A percentile compares a stretch with the other conserved stretches of the same genome.
Conservation (phyloP, 2,888 invertebrate genomes). For the Monochamus alternatus region DNA sequence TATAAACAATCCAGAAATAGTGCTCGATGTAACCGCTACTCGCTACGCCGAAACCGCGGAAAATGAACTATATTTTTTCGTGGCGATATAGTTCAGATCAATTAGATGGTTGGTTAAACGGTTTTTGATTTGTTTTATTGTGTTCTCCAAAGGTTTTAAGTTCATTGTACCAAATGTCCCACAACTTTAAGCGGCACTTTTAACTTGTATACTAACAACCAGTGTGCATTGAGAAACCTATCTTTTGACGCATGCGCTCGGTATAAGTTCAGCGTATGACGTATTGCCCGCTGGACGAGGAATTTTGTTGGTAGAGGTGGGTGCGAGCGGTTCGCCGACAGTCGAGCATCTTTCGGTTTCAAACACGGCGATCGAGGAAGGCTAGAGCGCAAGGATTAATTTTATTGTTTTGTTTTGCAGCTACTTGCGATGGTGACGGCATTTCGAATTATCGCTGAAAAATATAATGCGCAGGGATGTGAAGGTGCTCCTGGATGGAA, state of each 20-base stretch:
- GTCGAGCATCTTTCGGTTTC: conserved; percentile 26
- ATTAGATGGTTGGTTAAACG: conserved; percentile 1
- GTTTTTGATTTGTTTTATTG: conserved; percentile 30
- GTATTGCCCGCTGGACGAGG: conserved; percentile 48
- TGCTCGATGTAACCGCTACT: conserved; percentile 16
- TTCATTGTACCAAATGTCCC: conserved; percentile 57
- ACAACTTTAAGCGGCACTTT: conserved; percentile 57
- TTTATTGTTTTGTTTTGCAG: conserved; percentile 21
- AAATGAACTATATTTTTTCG: conserved; percentile 26
- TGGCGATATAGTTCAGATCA: conserved; percentile 13
- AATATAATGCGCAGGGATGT: too few relatives aligned
- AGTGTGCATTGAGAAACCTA: conserved; percentile 58
- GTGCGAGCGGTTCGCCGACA: conserved; percentile 43
- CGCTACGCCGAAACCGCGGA: background rate
- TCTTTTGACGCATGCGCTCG: conserved; percentile 54
- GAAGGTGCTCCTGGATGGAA: too few relatives aligned
- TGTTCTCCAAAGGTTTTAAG: conserved; percentile 50
- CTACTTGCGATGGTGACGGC: background rate
- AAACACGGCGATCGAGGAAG: conserved; percentile 14
- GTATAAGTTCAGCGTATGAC: conserved; percentile 48
- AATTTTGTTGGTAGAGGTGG: conserved; percentile 60
- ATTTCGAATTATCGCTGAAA: background rate
- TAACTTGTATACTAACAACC: conserved; percentile 59
- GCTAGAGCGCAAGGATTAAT: conserved; percentile 20
- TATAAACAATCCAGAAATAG: conserved; percentile 41